These are phyloP conservation scores for Eutolmus rufibarbis DNA, from an alignment of 2,888 invertebrate genomes.

Conservation along the genomic window DNA sequence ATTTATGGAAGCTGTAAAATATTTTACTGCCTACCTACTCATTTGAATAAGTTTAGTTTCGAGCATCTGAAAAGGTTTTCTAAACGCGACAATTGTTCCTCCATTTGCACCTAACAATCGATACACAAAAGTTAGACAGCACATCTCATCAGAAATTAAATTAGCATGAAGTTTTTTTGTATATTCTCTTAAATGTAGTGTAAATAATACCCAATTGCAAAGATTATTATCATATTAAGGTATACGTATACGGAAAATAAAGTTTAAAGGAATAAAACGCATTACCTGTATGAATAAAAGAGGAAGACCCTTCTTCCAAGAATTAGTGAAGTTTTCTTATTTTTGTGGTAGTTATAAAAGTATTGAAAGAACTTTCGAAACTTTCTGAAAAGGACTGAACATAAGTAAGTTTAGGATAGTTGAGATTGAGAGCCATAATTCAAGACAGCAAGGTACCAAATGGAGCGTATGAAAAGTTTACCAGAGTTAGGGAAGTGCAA, in stretches of 20 bases:
- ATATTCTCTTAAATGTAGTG: not conserved
- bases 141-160: not conserved
- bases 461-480: not conserved
- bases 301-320: not conserved
- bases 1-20: not conserved
- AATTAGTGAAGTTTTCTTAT: not conserved
- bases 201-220: not conserved
- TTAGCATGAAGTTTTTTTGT: not conserved
- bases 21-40: not conserved
- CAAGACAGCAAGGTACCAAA: not conserved
- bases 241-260: not conserved
- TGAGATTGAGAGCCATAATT: not conserved
- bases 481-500: not conserved
- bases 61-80: not conserved
- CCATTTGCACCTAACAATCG: not conserved
- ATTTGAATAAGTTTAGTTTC: not conserved
- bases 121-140: not conserved
- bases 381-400: not conserved
- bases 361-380: not conserved
- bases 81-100: not conserved
- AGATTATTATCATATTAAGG: not conserved
- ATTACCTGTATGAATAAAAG: not conserved
- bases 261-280: not conserved
- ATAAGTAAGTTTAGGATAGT: not conserved
- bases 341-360: not conserved